phyloP scores from a whole-genome alignment of 2,113 vertebrate genomes.

The Crocuta crocuta region DNA sequence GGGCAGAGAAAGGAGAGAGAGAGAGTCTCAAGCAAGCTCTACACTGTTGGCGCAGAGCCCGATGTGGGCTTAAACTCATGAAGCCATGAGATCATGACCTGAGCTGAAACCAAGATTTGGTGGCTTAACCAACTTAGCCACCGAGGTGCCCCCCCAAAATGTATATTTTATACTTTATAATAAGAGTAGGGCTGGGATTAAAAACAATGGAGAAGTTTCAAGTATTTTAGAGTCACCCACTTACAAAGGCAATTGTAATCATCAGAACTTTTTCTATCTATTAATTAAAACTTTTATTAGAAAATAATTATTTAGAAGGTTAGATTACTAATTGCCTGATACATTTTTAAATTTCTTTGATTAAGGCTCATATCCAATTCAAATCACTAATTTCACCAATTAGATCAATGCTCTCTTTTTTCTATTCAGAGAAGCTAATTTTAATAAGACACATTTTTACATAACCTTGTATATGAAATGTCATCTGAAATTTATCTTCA shows the following conservation, averaged over 20 bases:
- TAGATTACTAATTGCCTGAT: conserved; percentile 62
- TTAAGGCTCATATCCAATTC: conserved; percentile 56
- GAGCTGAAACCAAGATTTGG: no score
- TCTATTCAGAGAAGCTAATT: conserved; percentile 4
- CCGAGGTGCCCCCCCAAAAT: neutral
- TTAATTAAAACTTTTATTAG: conserved; percentile 50
- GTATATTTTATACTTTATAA: neutral
- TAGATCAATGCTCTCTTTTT: neutral
- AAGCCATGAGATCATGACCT: no score
- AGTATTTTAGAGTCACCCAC: neutral
- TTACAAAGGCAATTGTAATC: conserved; percentile 15
- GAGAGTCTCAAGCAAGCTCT: no score
- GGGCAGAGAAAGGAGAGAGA: no score
- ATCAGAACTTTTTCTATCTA: conserved; percentile 11
- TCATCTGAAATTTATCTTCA: neutral
- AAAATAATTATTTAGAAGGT: conserved; percentile 49
- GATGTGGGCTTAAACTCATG: no score
- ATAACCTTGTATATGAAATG: neutral
- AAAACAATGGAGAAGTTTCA: neutral
- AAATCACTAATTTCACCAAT: conserved; percentile 38
- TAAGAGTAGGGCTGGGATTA: neutral
- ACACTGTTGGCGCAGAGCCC: no score
- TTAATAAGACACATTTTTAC: conserved; percentile 20
- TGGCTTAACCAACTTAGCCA: no score
- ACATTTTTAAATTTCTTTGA: conserved; percentile 58